phyloP scores from a whole-genome alignment of 2,797 vertebrate genomes.

The Poeciliopsis presidionis region DNA sequence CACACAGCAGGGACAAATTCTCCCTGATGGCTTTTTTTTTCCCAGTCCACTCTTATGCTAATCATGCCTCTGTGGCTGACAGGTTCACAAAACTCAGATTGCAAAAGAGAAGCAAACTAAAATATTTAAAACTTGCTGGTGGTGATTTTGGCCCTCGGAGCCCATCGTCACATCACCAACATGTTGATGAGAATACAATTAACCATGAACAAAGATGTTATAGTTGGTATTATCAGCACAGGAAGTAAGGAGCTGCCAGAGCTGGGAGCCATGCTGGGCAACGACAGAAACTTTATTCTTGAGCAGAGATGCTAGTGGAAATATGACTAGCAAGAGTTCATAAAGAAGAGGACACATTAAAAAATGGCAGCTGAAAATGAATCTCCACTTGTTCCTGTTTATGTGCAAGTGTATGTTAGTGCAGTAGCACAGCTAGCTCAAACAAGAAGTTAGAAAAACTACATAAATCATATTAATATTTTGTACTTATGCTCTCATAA shows the following conservation, averaged over 20 bases:
- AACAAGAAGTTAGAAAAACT: not conserved
- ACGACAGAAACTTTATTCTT: not conserved
- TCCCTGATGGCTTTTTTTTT: constrained; percentile 31
- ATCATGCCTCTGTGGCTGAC: constrained; percentile 39
- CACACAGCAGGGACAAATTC: constrained; percentile 13
- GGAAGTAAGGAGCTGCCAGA: not conserved
- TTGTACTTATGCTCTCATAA: not conserved
- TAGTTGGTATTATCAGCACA: not conserved
- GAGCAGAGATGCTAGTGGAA: not conserved
- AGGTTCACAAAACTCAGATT: constrained; percentile 15
- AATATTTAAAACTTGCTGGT: constrained; percentile 53
- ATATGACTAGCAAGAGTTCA: not conserved
- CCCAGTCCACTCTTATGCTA: constrained; percentile 20
- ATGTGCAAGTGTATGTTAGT: not conserved
- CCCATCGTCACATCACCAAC: constrained; percentile 13
- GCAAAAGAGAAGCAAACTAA: constrained; percentile 29
- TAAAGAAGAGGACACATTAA: not conserved
- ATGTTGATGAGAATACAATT: constrained; percentile 31
- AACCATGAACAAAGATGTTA: not conserved
- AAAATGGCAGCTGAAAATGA: not conserved
- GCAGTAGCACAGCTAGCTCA: not conserved
- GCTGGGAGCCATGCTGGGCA: not conserved
- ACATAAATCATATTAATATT: not conserved
- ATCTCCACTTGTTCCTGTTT: not conserved
- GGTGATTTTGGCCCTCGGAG: constrained; percentile 25